These are phyloP conservation scores for Iphiclides podalirius DNA, from an alignment of 2,888 invertebrate genomes.

Conservation along the genomic window DNA sequence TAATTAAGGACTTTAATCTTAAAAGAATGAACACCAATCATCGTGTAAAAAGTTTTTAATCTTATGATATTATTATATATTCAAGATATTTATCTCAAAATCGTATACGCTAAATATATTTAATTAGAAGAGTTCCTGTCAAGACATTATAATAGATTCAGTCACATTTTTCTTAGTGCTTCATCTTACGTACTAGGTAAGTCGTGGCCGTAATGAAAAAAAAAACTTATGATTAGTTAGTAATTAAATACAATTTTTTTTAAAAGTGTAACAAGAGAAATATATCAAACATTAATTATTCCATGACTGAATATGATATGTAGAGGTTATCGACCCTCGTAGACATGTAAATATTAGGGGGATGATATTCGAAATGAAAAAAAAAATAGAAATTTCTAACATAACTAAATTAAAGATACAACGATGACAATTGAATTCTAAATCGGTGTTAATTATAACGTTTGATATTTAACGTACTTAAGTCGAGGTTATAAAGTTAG, in stretches of 20 bases:
- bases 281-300: constrained; percentile 43
- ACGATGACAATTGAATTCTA: constrained; percentile 79
- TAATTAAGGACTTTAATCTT: constrained; percentile 27
- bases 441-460: constrained; percentile 65
- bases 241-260: constrained; percentile 31
- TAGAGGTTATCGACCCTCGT: constrained; percentile 55
- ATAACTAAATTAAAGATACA: constrained; percentile 44
- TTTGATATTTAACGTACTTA: constrained; percentile 32
- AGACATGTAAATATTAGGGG: constrained; percentile 36
- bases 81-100: constrained; percentile 40
- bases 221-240: constrained; percentile 42
- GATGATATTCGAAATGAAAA: constrained; percentile 29
- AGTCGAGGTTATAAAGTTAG: constrained; percentile 32
- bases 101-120: constrained; percentile 37
- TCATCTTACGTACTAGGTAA: constrained; percentile 7
- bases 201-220: constrained; percentile 8
- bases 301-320: constrained; percentile 73
- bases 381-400: constrained; percentile 34
- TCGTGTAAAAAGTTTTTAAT: constrained; percentile 48
- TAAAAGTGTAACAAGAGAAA: constrained; percentile 26
- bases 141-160: constrained; percentile 5
- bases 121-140: constrained; percentile 29
- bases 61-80: constrained; percentile 57
- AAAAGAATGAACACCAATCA: constrained; percentile 42
- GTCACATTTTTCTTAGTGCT: constrained; percentile 8